Conservation (phyloP, 1,140 invertebrate species). For the Cotesia typhae region DNA sequence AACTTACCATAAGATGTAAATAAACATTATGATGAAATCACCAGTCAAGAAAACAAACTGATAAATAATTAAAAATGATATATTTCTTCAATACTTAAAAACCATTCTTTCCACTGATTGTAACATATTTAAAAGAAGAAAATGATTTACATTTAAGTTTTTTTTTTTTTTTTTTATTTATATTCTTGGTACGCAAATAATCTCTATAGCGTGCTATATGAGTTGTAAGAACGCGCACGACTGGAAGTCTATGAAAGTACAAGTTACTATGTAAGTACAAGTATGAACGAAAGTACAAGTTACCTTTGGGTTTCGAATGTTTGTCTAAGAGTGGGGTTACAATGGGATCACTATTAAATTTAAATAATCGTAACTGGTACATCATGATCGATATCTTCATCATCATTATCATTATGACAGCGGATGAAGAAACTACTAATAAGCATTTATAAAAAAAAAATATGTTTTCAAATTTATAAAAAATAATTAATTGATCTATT, state of each 20-base stretch:
- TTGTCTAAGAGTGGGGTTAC: constrained; percentile 16
- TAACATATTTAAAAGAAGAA: background rate
- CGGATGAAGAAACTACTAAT: background rate
- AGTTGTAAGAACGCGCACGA: constrained; percentile 7
- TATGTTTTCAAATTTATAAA: too few species aligned
- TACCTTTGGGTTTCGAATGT: constrained; percentile 13
- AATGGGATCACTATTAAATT: background rate
- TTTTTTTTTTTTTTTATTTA: too few species aligned
- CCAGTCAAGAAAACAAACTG: background rate
- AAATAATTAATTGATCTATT: background rate
- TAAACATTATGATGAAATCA: constrained; percentile 24
- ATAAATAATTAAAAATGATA: background rate
- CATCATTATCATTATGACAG: background rate
- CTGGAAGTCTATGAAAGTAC: constrained; percentile 8
- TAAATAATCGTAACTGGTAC: constrained; percentile 3
- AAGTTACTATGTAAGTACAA: constrained; percentile 17
- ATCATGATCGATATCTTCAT: background rate
- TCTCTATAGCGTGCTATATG: background rate
- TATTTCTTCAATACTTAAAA: background rate
- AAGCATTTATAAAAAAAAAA: background rate
- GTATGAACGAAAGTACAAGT: constrained; percentile 25
- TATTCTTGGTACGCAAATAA: background rate
- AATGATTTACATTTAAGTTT: background rate
- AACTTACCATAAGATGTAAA: constrained; percentile 27
- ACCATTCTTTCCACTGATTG: background rate